Evolutionary conservation across 2,888 invertebrate species (phyloP), one percentile per base, ranked within the genome.

Genomic region (Sussaba pulchella): DNA sequence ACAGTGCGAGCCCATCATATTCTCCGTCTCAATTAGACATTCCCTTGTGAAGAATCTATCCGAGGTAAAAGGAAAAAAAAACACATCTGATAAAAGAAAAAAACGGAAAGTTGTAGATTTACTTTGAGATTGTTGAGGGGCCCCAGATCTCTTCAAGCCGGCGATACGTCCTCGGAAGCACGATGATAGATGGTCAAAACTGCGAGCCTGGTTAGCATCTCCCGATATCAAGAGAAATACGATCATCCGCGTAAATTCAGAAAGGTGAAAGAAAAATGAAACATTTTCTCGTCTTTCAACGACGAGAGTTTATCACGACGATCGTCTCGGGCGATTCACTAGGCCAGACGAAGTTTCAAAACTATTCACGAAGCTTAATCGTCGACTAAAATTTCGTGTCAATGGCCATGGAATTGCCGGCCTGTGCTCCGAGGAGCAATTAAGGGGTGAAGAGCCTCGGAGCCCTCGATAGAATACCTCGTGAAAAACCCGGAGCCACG

Each of bases 391-490:
- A 64, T 26, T 19, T 52, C 21, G 54, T 57, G 31, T 63, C 64
- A 59, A 66, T 21, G 61, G 41, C 31, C 57, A 8, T n/a, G 39
- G 41, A n/a, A 61, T 19, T 21, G 41, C n/a, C 36, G 36, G 24
- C 31, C 12, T n/a, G 57, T 57, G 14, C 31, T 57, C 57, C n/a
- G 1, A 57, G 10, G 17, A 31, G 57, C 39, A 57, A 41, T 70
- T 31, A 2, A 17, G 54, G 57, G 45, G 24, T 12, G 50, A 66
- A 59, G 41, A 39, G 9, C 31, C 66, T n/a, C 36, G 59, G 52
- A 21, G 26, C 19, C 41, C 50, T 52, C 24, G 52, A 74, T 50
- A 47, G 67, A 76, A 69, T 75, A 54, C 19, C 47, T 41, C 67
- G 24, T 8, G n/a, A 10, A 41, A 61, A 26, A 43, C 26, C 10